Evolutionary conservation across 2,888 invertebrate genomes (phyloP), one percentile per base, ranked within the genome.

Genomic region (Nomada flava): DNA sequence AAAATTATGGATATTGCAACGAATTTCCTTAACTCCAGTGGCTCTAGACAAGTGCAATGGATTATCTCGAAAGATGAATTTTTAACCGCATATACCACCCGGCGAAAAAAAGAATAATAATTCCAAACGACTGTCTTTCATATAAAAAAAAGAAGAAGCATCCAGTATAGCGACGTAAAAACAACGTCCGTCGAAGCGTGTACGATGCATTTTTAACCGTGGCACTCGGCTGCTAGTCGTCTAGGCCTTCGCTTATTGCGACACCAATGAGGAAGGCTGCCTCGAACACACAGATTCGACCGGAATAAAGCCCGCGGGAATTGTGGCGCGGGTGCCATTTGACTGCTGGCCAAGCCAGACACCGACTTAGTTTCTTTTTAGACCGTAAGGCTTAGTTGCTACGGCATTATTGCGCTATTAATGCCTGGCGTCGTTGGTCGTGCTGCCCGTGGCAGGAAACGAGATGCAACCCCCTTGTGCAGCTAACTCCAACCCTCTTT

Each of bases 311-410:
- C 75, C 65, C 47, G 60, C 75, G 55, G 62, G 79, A 84, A 82
- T 77, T n/a, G 70, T 57, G 68, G 67, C 72, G 78, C 70, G 81
- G 79, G 67, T 79, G 86, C 82, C 82, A 85, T 88, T 88, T 88
- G 88, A 88, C 77, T 79, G 71, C 74, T 69, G 75, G 88, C 88
- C 88, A 88, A 88, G 79, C 79, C 70, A 77, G 78, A 63, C 77
- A 79, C 69, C 76, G 88, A 79, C 82, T 87, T 78, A 72, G 82
- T 84, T 87, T 87, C 87, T 87, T 87, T 87, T 86, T 87, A 86
- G 84, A 87, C 79, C 79, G 86, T 81, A 82, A 79, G 79, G 68
- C 82, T 87, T 84, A 87, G 86, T 75, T 64, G 79, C 23, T 36
- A 78, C 75, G 75, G 55, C 69, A 77, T 84, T 87, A 87, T 86